Evolutionary conservation across 2,113 vertebrate species (phyloP), one percentile per base, ranked within the genome.

Genomic region (Mormyrus lacerda): DNA sequence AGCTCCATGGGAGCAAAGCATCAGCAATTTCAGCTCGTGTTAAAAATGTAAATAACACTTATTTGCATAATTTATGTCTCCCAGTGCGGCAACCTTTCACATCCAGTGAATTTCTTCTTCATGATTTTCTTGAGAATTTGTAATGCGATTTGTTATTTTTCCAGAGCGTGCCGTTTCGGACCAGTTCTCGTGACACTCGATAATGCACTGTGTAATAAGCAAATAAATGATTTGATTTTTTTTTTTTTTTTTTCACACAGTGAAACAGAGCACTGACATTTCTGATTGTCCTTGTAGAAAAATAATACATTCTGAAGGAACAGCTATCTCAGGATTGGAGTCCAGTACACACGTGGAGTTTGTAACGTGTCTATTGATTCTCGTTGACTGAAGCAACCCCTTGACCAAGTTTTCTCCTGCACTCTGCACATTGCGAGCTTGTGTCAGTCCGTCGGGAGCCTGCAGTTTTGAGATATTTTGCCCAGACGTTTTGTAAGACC

Each of bases 31-130:
- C 44, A 85, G 47, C 19, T 50, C 10, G 7, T 27, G 45, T 31
- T 85, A 85, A n/a, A 85, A 45, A 50, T 48, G 42, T 48, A 85
- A 48, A 85, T 27, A 84, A 44, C 44, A 50, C 24, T 85, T 27
- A 85, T 85, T 85, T 85, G 44, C 44, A 79, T 79, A 48, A 85
- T 48, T 85, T 44, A 45, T 47, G 45, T 85, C 50, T 85, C 44
- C 44, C 44, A 21, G 24, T 85, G 82, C 8, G 42, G 42, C 42
- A 83, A 48, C 44, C 44, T n/a, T 85, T 85, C 83, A 48, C 83
- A 85, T 85, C 44, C 44, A 50, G n/a, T 85, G 44, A 47, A 85
- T 50, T 85, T 85, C 44, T 85, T 85, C 47, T 85, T 47, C 42
- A 48, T 85, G 45, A 85, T 85, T 50, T 85, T 27, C 42, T 85